These are phyloP conservation scores for Choloepus didactylus DNA, from an alignment of 2,797 vertebrate species.

Conservation along the genomic window DNA sequence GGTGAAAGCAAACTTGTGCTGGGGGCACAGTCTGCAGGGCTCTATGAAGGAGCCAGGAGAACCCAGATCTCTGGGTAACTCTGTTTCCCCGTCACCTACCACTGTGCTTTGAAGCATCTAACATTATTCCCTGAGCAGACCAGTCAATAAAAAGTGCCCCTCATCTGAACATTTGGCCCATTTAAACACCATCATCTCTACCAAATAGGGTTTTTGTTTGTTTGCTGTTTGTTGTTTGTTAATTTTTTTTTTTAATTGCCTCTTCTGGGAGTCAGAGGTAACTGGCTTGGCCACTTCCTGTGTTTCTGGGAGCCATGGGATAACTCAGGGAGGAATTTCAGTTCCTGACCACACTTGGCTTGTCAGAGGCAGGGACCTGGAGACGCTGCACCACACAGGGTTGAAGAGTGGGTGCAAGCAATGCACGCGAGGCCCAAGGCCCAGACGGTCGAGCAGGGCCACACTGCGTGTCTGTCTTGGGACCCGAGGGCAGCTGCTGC, in stretches of 20 bases:
- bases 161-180: neutral
- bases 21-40: neutral
- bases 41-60: neutral
- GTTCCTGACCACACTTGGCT: neutral
- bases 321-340: neutral
- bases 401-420: neutral
- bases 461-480: neutral
- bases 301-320: neutral
- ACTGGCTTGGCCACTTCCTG: neutral
- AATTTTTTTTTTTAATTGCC: neutral
- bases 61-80: neutral
- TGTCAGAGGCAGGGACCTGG: neutral
- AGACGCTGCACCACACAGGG: neutral
- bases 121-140: neutral
- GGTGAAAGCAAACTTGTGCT: accelerated
- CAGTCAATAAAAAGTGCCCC: neutral
- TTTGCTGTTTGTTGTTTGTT: neutral
- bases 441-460: neutral
- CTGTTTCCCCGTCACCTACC: neutral
- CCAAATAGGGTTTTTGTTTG: too few relatives aligned
- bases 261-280: neutral
- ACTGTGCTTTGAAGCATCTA: neutral
- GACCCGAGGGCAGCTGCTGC: neutral
- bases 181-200: neutral
- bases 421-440: accelerated